A percentile compares a stretch with the other conserved stretches of the same genome.
These are phyloP conservation scores for Acrobasis consociella DNA, from an alignment of 2,888 invertebrate genomes.

Conservation along the genomic window DNA sequence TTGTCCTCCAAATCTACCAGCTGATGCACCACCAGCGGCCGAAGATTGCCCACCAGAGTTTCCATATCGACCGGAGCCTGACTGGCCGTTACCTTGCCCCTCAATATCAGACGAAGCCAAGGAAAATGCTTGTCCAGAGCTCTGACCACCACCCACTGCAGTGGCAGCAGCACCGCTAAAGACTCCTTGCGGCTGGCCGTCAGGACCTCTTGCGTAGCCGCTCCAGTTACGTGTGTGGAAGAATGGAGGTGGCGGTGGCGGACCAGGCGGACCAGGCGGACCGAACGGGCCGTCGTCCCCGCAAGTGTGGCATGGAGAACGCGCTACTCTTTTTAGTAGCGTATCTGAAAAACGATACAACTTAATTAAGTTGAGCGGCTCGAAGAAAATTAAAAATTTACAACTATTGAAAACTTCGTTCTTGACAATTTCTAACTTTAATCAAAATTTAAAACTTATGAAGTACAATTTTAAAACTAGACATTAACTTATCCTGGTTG, in stretches of 20 bases:
- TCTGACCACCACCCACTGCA: constrained; percentile 39
- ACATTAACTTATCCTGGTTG: too few species aligned
- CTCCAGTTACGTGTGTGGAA: constrained; percentile 62
- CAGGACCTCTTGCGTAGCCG: constrained; percentile 46
- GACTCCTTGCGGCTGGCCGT: constrained; percentile 51
- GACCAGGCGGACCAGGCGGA: constrained; percentile 26
- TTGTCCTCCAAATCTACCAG: constrained; percentile 1
- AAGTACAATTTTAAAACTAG: too few species aligned
- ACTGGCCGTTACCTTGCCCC: constrained; percentile 9
- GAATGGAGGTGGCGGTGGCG: constrained; percentile 38
- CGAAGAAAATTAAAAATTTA: too few species aligned
- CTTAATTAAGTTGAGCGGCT: too few species aligned
- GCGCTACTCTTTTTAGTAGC: constrained; percentile 38
- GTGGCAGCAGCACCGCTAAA: constrained; percentile 57
- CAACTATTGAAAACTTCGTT: too few species aligned
- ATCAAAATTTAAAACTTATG: too few species aligned
- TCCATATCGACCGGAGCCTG: constrained; percentile 20
- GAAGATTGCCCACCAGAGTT: constrained; percentile 22
- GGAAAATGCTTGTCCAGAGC: constrained; percentile 51
- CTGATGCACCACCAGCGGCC: background rate
- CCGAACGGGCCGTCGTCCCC: constrained; percentile 25
- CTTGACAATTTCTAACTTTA: too few species aligned
- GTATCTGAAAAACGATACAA: constrained; percentile 29
- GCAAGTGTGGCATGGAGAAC: constrained; percentile 45
- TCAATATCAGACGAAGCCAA: constrained; percentile 40